Evolutionary conservation across 2,113 vertebrate species (phyloP).

Genomic region (Chionodraco myersi): DNA sequence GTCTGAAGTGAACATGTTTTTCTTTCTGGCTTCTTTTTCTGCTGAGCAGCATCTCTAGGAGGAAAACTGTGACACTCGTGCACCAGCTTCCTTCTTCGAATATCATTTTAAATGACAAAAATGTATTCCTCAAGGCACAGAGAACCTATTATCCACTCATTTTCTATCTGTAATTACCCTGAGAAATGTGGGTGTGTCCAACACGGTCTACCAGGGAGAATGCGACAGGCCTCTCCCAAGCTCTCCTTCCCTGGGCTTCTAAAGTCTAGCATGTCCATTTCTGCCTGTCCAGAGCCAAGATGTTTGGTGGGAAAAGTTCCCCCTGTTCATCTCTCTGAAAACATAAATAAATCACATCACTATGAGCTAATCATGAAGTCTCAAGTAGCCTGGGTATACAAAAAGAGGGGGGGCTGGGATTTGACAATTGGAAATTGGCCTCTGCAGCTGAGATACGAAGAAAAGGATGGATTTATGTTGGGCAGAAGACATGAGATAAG

Average conservation of each 20-base stretch:
- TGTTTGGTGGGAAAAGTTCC: conserved; percentile 83
- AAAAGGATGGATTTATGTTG: conserved; percentile 54
- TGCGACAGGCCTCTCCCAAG: conserved; percentile 62
- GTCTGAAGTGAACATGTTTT: conserved; percentile 6
- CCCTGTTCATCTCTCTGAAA: conserved; percentile 78
- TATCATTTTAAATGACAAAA: conserved; percentile 64
- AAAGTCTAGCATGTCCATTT: conserved; percentile 68
- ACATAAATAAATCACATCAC: conserved; percentile 85
- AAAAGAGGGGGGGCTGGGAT: conserved; percentile 1
- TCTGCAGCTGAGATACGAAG: conserved; percentile 67
- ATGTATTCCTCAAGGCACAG: conserved; percentile 58
- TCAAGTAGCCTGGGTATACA: conserved; percentile 66
- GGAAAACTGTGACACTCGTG: conserved; percentile 32
- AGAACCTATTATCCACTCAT: conserved; percentile 66
- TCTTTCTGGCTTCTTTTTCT: neutral
- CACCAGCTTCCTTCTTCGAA: conserved; percentile 32
- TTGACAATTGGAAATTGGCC: conserved; percentile 65
- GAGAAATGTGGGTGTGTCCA: conserved; percentile 77
- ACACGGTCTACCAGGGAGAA: conserved; percentile 72
- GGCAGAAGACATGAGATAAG: conserved; percentile 54
- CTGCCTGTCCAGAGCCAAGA: conserved; percentile 76
- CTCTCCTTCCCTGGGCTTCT: conserved; percentile 57
- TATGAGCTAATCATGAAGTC: conserved; percentile 81
- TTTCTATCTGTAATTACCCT: conserved; percentile 73
- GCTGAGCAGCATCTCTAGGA: conserved; percentile 20